These are phyloP conservation scores for Crotalus helleri DNA, from an alignment of 2,113 vertebrate species.

Conservation along the genomic window DNA sequence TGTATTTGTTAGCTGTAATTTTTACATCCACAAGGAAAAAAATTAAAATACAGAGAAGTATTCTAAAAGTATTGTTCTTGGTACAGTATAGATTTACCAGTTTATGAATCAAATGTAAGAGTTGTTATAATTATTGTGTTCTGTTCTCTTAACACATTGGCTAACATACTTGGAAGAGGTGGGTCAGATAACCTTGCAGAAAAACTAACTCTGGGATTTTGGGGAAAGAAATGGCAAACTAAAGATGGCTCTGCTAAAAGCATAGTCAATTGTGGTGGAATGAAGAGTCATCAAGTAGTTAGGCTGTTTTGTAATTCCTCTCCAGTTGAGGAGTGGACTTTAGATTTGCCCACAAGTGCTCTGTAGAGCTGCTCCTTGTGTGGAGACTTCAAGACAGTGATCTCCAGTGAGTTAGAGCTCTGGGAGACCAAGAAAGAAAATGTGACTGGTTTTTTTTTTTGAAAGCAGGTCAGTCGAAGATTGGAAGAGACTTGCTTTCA, in stretches of 20 bases:
- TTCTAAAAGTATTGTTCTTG: background rate
- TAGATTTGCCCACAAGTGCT: background rate
- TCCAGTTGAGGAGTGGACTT: background rate
- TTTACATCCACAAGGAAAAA: background rate
- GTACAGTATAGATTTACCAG: background rate
- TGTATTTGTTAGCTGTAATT: background rate
- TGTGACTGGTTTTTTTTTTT: background rate
- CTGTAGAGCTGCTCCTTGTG: background rate
- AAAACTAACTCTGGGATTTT: background rate
- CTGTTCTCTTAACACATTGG: background rate
- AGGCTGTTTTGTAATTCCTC: background rate
- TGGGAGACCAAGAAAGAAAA: background rate
- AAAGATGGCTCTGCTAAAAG: background rate
- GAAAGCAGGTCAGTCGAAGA: background rate
- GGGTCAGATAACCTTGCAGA: background rate
- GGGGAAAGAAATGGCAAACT: background rate
- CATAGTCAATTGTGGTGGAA: background rate
- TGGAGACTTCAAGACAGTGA: background rate
- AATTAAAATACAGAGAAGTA: background rate
- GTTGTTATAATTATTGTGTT: background rate
- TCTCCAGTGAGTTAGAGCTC: background rate
- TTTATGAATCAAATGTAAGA: background rate
- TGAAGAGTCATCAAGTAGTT: background rate
- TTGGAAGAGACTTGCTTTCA: background rate
- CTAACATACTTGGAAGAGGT: background rate